phyloP scores from a whole-genome alignment of 2,113 vertebrate species.

The Cynoglossus semilaevis region DNA sequence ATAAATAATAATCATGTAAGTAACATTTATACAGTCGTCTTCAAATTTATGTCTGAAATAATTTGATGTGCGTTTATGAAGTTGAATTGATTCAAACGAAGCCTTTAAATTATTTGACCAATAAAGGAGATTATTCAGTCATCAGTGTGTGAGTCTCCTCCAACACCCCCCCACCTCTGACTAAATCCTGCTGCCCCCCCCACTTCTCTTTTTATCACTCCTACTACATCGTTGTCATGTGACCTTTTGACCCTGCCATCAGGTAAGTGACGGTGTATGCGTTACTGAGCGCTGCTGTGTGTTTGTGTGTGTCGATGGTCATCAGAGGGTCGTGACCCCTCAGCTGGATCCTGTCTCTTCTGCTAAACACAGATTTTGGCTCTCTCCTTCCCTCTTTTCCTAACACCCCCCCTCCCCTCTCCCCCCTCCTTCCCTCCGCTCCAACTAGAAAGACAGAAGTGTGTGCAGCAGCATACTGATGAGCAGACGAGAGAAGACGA shows the following conservation, averaged over 20 bases:
- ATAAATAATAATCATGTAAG: too few relatives aligned
- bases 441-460: slow-evolving; percentile 57
- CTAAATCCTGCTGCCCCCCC: slow-evolving; percentile 10
- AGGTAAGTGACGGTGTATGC: slow-evolving; percentile 53
- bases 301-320: slow-evolving; percentile 46
- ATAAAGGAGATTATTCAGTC: too few relatives aligned
- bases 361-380: slow-evolving; percentile 58
- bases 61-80: too few relatives aligned
- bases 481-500: slow-evolving; percentile 37
- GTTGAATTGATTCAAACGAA: too few relatives aligned
- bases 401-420: too few relatives aligned
- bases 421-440: slow-evolving; percentile 23
- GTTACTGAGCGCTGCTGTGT: slow-evolving; percentile 41
- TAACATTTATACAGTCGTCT: too few relatives aligned
- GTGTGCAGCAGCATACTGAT: slow-evolving; percentile 68
- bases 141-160: slow-evolving; percentile 13
- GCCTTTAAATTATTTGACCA: too few relatives aligned
- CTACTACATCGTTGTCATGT: slow-evolving; percentile 40
- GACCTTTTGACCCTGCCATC: slow-evolving; percentile 62
- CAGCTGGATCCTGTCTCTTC: slow-evolving; percentile 63
- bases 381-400: slow-evolving; percentile 16
- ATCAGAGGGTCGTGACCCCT: slow-evolving; percentile 62
- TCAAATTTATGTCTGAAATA: too few relatives aligned
- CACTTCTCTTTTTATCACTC: slow-evolving; percentile 10
- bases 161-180: slow-evolving; percentile 32